These are phyloP conservation scores for Clarias batrachus DNA, from an alignment of 2,113 vertebrate species.

Conservation along the genomic window DNA sequence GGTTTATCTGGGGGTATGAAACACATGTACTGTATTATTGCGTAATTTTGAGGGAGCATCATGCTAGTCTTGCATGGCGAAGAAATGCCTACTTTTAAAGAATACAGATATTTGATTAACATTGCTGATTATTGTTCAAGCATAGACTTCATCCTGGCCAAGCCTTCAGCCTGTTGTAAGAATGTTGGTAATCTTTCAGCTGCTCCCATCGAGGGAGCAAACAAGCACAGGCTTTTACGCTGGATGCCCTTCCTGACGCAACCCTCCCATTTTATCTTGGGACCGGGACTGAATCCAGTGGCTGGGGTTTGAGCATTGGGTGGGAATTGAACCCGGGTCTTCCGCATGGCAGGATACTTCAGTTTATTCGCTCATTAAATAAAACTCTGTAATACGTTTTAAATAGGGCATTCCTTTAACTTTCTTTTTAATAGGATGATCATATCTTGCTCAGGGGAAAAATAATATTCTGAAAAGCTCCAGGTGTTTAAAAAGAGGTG, in stretches of 20 bases:
- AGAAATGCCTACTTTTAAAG: background rate
- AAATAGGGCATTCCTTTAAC: background rate
- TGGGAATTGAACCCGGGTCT: too few species aligned
- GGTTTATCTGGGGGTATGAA: background rate
- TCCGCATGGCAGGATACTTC: too few species aligned
- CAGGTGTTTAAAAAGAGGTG: background rate
- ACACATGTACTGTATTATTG: background rate
- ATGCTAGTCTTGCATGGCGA: background rate
- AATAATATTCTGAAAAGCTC: background rate
- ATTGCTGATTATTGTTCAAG: background rate
- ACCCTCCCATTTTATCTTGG: too few species aligned
- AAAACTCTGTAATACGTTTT: background rate
- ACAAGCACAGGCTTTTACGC: too few species aligned
- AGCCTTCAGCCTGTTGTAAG: background rate
- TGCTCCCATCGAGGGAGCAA: too few species aligned
- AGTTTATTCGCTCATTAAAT: background rate
- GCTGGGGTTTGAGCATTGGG: too few species aligned
- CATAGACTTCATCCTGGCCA: background rate
- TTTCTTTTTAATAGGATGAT: background rate
- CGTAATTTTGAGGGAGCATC: background rate
- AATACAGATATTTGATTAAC: background rate
- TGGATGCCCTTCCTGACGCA: too few species aligned
- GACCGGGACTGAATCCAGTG: too few species aligned
- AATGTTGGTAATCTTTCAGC: too few species aligned
- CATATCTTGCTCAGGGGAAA: background rate